Evolutionary conservation across 2,888 invertebrate genomes (phyloP), one percentile per base, ranked within the genome.

Genomic region (Tenthredo scrophulariae): DNA sequence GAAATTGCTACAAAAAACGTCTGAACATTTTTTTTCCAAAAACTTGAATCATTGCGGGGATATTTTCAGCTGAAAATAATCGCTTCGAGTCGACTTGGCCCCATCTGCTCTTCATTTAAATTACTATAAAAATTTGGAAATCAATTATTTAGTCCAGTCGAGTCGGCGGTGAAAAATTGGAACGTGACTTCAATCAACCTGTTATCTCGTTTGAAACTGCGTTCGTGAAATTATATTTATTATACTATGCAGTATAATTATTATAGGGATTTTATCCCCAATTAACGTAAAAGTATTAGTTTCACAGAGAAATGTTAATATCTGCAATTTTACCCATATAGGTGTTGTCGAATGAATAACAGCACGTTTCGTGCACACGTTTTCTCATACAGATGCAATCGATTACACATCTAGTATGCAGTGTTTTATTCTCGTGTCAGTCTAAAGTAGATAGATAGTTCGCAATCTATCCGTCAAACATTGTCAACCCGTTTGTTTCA

Each of bases 381-480:
- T 74, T 40, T 22, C 22, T 43, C 29, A 29, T 22, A 43, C 40
- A n/a, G 33, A 67, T 33, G 15, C 15, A 18, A 67, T 33, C 33
- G 67, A 67, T 67, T 67, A 22, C 26, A 58, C 13, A 3, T n/a
- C n/a, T 62, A 54, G 2, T n/a, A 1, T n/a, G 54, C 67, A 18
- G 67, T 67, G 18, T 67, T 67, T 33, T 18, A 33, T 26, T 40
- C 22, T 74, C n/a, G 72, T 22, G 13, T 74, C 43, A 40, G n/a
- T 67, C n/a, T 74, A 43, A 15, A 40, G 18, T 40, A 22, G 26
- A 33, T 43, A 43, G 40, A 74, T 74, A 74, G 72, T 43, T 43
- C n/a, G 22, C 43, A 74, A 74, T 74, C 72, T 74, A 74, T 22
- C n/a, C 72, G 40, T 74, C 70, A 43, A 43, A 43, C 72, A 74